phyloP scores from a whole-genome alignment of 2,888 invertebrate genomes.

The Drosophila formosana region DNA sequence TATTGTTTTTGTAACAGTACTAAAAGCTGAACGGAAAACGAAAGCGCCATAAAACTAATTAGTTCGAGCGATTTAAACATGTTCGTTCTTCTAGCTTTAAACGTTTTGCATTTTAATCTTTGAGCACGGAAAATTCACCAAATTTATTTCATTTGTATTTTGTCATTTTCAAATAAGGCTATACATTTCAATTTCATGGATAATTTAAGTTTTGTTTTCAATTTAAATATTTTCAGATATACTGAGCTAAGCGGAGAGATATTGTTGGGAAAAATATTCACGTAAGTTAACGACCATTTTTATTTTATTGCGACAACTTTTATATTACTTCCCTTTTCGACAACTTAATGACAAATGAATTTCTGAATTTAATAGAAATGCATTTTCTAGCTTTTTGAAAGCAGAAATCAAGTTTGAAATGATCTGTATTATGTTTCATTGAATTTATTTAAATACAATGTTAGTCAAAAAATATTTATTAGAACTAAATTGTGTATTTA shows the following conservation, averaged over 20 bases:
- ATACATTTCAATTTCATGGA: not conserved
- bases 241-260: not conserved
- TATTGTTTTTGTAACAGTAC: constrained; percentile 31
- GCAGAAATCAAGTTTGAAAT: too few species aligned
- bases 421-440: too few species aligned
- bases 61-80: not conserved
- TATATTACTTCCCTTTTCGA: not conserved
- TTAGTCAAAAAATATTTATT: too few species aligned
- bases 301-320: not conserved
- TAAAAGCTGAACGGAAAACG: constrained; percentile 23
- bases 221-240: constrained; percentile 2
- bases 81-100: not conserved
- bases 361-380: not conserved
- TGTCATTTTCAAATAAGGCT: not conserved
- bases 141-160: not conserved
- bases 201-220: not conserved
- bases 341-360: not conserved
- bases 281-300: not conserved
- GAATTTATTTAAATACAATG: too few species aligned
- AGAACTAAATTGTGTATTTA: too few species aligned
- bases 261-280: not conserved
- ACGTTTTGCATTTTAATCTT: not conserved
- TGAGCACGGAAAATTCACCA: not conserved
- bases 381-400: not conserved
- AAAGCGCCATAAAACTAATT: constrained; percentile 20